Conservation (phyloP, 92 coral and sea anemone species). For the Nematostella vectensis region DNA sequence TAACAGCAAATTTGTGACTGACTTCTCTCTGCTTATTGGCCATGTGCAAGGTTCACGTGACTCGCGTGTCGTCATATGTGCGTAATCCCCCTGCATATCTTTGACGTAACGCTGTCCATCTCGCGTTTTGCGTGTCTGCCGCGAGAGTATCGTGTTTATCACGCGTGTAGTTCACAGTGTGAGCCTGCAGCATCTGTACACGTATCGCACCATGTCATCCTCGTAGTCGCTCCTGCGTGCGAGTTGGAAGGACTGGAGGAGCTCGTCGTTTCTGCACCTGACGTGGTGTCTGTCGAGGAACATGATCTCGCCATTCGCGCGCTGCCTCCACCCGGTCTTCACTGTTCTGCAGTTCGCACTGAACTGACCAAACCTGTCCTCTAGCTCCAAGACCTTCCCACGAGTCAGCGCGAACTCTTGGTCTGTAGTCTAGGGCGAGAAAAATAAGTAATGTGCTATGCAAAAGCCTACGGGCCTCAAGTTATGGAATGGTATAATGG, state of each 20-base stretch:
- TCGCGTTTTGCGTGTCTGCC: too few species aligned
- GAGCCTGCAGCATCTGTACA: constrained; percentile 48
- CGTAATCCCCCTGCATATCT: too few species aligned
- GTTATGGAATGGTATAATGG: too few species aligned
- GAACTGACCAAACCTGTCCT: constrained; percentile 40
- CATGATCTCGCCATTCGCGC: constrained; percentile 55
- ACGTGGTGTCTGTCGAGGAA: constrained; percentile 59
- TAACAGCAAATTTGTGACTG: too few species aligned
- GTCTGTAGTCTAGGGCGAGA: constrained; percentile 29
- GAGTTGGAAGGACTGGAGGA: constrained; percentile 45
- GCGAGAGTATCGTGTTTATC: too few species aligned
- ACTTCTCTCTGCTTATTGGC: too few species aligned
- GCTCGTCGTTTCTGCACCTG: constrained; percentile 38
- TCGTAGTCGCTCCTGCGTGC: constrained; percentile 24
- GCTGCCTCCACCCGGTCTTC: constrained; percentile 48
- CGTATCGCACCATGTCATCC: constrained; percentile 38
- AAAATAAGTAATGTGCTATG: not conserved
- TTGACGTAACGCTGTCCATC: too few species aligned
- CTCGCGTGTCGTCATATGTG: too few species aligned
- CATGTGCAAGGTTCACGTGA: too few species aligned
- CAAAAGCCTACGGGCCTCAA: too few species aligned
- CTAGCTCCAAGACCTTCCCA: constrained; percentile 35
- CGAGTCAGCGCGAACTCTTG: constrained; percentile 25
- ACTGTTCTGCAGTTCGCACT: constrained; percentile 31
- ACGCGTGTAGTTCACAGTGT: too few species aligned